phyloP scores from a whole-genome alignment of 1,140 invertebrate species.

The Monomorium pharaonis region DNA sequence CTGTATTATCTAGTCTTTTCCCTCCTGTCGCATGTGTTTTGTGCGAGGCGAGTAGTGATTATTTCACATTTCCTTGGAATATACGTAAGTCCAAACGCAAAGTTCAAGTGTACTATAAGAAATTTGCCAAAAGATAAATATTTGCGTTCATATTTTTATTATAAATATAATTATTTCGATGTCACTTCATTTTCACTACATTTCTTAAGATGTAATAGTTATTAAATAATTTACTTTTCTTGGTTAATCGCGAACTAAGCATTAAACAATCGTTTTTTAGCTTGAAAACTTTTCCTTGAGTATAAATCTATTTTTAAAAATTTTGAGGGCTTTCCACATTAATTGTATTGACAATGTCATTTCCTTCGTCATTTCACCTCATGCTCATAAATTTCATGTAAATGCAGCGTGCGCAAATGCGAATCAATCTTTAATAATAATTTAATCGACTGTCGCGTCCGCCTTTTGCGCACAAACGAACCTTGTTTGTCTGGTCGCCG shows the following conservation, averaged over 20 bases:
- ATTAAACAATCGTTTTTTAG: neutral
- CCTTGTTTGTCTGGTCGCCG: constrained; percentile 66
- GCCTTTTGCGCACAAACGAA: constrained; percentile 41
- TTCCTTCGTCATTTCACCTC: neutral
- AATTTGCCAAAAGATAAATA: neutral
- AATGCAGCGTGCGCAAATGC: constrained; percentile 9
- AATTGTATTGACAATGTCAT: neutral
- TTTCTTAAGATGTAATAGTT: neutral
- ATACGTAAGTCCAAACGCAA: constrained; percentile 7
- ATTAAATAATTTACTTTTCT: neutral
- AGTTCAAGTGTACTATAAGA: neutral
- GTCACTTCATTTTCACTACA: neutral
- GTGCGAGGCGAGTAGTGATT: neutral
- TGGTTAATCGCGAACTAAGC: neutral
- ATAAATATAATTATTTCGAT: neutral
- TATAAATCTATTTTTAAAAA: constrained; percentile 7
- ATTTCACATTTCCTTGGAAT: constrained; percentile 6
- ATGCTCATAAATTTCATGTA: constrained; percentile 10
- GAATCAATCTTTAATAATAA: constrained; percentile 67
- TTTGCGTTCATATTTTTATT: neutral
- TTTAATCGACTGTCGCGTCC: constrained; percentile 59
- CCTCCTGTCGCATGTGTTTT: neutral
- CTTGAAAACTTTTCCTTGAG: neutral
- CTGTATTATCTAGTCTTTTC: neutral
- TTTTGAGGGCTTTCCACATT: neutral